Evolutionary conservation across 1,140 invertebrate species (phyloP), one percentile per base, ranked within the genome.

Genomic region (Drosophila varians): DNA sequence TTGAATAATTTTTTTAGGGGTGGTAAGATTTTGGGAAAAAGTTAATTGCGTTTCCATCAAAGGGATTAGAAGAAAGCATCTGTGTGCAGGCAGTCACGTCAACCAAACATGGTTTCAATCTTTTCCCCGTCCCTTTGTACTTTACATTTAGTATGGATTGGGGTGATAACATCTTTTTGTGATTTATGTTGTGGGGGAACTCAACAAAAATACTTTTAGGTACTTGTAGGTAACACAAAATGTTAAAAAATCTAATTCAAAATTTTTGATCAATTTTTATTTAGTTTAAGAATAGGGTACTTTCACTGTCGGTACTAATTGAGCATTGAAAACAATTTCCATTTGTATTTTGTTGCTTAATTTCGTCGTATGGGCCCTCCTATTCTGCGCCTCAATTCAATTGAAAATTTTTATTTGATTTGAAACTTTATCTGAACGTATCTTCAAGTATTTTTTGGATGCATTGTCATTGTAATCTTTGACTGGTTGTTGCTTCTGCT

Each of bases 381-480:
- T 26, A 38, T 65, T 43, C 34, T 23, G 18, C 18, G 23, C 4
- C 25, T 65, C 62, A 31, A 65, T 43, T 65, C 36, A 43, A 66
- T 66, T 66, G 38, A 53, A 25, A 31, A 66, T 19, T 53, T 66
- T 45, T 26, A 53, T 66, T 66, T 14, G 62, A 66, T 66, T 66
- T 53, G 19, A 53, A 65, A 66, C 26, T 66, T 57, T 65, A 61
- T 62, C 56, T 42, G 56, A 16, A 23, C 12, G 23, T n/a, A 11
- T 23, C 16, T 23, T 11, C 21, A 21, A 57, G 31, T 64, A 65
- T 65, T 58, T 65, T 14, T 23, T 65, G 61, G 61, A 65, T 65
- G 61, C 61, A 64, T 18, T 65, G 38, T 66, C 62, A 66, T 66
- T 66, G 60, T 66, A 66, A 58, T 66, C 60, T 66, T 23, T 16